Base-by-base conservation (phyloP, 2,888 invertebrate genomes). In the Drosophila pegasa region DNA sequence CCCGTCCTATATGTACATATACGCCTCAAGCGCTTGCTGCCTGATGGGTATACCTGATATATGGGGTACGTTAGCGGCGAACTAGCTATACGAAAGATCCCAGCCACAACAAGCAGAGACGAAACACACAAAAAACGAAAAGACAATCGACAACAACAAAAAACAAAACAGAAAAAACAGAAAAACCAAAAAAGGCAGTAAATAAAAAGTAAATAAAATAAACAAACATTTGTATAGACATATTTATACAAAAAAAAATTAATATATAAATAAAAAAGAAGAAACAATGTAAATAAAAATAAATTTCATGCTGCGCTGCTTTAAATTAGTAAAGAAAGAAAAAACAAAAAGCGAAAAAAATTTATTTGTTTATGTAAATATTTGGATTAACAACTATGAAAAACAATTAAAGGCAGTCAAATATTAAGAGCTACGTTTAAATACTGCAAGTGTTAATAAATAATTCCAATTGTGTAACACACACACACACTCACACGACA, bases 81-180 rank as follows among this genome's bases (percentile, higher is more conserved):
- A 12, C n/a, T 35, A 60, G 51, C 10, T 80, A 52, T 63, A 75
- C 71, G 57, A 81, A 74, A 57, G 38, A 80, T 71, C 76, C 60
- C 69, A 72, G 69, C 48, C 78, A 71, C 59, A 45, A 52, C 31
- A 70, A 70, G 69, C 8, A 22, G 22, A 52, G 38, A 38, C 35
- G 22, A 52, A 38, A 18, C 37, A 52, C 33, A 20, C 27, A 51
- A 27, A 69, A 76, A 78, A 80, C 68, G 61, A 80, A 78, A 65
- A 62, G 80, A 80, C 80, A 80, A 80, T 80, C 80, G 78, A 80
- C 37, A 80, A 75, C 68, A 51, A 47, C 40, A 58, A 52, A 35
- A 33, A 22, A 7, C 2, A 16, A 56, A 37, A 20, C 27, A 65
- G 65, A 41, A 59, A 60, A 27, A 51, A 63, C n/a, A n/a, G n/a